These are phyloP conservation scores for Ips nitidus DNA, from an alignment of 1,140 invertebrate genomes.

Conservation along the genomic window DNA sequence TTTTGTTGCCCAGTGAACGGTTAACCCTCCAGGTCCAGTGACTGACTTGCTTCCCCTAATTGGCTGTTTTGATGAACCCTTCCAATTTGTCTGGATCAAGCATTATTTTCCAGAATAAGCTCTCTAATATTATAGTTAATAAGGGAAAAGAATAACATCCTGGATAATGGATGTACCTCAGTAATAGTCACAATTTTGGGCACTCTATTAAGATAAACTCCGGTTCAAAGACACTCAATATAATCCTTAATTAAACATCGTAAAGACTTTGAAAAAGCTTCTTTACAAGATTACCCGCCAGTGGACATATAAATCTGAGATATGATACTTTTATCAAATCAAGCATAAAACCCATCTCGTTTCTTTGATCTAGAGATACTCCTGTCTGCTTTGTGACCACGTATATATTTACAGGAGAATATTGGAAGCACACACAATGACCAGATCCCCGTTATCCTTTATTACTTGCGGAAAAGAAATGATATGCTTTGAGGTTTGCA, in stretches of 20 bases:
- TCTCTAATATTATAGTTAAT: constrained; percentile 18
- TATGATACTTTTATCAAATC: constrained; percentile 24
- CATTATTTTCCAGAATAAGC: constrained; percentile 35
- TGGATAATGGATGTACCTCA: too few species aligned
- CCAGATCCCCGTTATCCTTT: constrained; percentile 22
- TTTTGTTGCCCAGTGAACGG: constrained; percentile 29
- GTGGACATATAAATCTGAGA: constrained; percentile 23
- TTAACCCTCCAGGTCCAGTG: constrained; percentile 22
- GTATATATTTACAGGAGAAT: constrained; percentile 15
- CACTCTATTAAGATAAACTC: constrained; percentile 2
- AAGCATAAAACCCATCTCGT: constrained; percentile 28
- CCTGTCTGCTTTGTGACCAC: constrained; percentile 12
- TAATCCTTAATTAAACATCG: constrained; percentile 18
- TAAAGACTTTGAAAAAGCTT: not conserved
- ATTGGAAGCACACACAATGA: constrained; percentile 20
- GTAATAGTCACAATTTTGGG: too few species aligned
- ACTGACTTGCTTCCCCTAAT: constrained; percentile 30
- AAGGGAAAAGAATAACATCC: constrained; percentile 7
- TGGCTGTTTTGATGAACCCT: constrained; percentile 33
- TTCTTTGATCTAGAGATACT: constrained; percentile 31
- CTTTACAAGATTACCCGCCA: constrained; percentile 13
- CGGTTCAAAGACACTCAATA: constrained; percentile 15
- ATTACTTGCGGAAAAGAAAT: constrained; percentile 26
- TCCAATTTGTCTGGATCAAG: constrained; percentile 37
- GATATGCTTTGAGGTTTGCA: constrained; percentile 18